phyloP scores from a whole-genome alignment of 2,797 vertebrate genomes.

The Melanogrammus aeglefinus region DNA sequence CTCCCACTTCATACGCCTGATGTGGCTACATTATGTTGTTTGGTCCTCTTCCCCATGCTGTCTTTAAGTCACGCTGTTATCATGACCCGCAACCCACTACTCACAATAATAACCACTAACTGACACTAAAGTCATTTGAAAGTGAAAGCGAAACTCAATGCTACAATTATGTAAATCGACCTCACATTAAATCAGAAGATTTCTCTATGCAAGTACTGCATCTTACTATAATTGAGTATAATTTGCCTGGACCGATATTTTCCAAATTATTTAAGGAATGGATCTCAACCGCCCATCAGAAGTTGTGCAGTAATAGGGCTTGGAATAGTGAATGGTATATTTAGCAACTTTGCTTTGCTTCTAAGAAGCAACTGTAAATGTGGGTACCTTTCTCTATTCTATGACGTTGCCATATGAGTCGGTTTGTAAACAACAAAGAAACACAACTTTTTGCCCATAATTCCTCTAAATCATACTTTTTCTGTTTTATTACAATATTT shows the following conservation, averaged over 20 bases:
- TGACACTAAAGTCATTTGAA: conserved; percentile 35
- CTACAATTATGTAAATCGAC: conserved; percentile 36
- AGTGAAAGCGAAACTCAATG: conserved; percentile 47
- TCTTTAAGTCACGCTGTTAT: conserved; percentile 43
- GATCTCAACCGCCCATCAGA: conserved; percentile 37
- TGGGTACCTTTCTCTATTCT: not conserved
- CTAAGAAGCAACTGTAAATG: conserved; percentile 48
- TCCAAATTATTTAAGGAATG: conserved; percentile 26
- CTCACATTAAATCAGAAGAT: conserved; percentile 42
- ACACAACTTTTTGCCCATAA: conserved; percentile 21
- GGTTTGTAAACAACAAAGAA: conserved; percentile 28
- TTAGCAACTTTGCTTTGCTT: conserved; percentile 28
- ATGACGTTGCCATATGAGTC: conserved; percentile 30
- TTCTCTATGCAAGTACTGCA: conserved; percentile 20
- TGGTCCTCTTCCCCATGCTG: conserved; percentile 18
- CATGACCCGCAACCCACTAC: conserved; percentile 24
- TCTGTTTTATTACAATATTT: not conserved
- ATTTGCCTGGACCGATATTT: conserved; percentile 47
- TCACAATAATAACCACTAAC: conserved; percentile 57
- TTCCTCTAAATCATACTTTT: not conserved
- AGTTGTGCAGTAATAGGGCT: conserved; percentile 49
- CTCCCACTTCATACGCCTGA: not conserved
- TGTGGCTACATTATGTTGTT: not conserved
- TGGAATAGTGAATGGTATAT: conserved; percentile 40
- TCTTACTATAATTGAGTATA: conserved; percentile 45